Conservation (phyloP, 2,113 vertebrate species). For the Limnothrissa miodon region DNA sequence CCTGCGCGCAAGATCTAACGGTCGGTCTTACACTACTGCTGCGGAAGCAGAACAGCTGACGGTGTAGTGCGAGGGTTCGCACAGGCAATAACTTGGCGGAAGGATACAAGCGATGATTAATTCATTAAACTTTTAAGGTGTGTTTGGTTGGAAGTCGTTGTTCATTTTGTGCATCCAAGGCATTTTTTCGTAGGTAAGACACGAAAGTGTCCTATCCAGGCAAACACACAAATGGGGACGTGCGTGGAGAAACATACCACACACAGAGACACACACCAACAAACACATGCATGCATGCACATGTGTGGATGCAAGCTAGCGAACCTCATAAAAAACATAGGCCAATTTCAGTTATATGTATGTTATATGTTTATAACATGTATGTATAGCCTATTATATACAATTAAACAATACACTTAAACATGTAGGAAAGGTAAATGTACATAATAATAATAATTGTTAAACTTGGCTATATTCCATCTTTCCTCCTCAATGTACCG, state of each 20-base stretch:
- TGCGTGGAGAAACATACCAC: background rate
- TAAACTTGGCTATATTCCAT: no score
- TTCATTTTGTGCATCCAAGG: background rate
- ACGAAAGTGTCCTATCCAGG: background rate
- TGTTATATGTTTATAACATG: no score
- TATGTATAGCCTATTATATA: no score
- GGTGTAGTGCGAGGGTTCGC: constrained; percentile 8
- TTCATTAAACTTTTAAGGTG: constrained; percentile 67
- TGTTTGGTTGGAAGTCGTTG: background rate
- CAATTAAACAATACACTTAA: no score
- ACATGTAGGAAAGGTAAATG: no score
- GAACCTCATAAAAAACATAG: background rate
- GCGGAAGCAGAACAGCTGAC: constrained; percentile 62
- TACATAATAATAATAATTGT: no score
- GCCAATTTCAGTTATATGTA: no score
- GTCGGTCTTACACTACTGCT: constrained; percentile 25
- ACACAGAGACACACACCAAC: background rate
- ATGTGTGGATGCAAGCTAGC: background rate
- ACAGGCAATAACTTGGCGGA: constrained; percentile 61
- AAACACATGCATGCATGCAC: background rate
- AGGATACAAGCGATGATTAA: constrained; percentile 72
- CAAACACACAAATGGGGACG: background rate
- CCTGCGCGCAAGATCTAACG: constrained; percentile 22
- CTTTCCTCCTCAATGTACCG: background rate
- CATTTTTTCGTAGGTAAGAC: background rate